Base-by-base conservation (phyloP, 53 echinoderm and acorn worm genomes). In the Crossaster papposus region DNA sequence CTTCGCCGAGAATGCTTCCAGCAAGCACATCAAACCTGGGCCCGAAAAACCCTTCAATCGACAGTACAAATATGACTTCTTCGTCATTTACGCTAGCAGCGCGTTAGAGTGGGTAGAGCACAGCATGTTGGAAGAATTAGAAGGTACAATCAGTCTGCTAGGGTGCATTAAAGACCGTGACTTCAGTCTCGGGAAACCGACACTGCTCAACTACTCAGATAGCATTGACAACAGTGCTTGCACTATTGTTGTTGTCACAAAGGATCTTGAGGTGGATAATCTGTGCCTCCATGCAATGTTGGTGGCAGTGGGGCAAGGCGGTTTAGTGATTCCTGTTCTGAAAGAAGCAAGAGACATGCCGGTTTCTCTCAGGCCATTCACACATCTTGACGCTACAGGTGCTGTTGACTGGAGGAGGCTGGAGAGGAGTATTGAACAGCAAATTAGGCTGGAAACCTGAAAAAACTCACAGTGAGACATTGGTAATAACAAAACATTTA, bases 141-240 rank as follows among this genome's bases (percentile, higher is more conserved):
- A 89, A 62, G 62, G 62, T 20, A 2, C 62, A 17, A 11, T 14
- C 23, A 3, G 62, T 5, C 12, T 87, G 24, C 77, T 54, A 75
- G 88, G 88, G 77, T 87, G 88, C 55, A n/a, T 87, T 32, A 58
- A 52, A 74, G 34, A 75, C 44, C 54, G 88, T n/a, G 88, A 77
- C 29, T 75, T 77, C 54, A 30, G 8, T 28, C 1, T n/a, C 14
- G 88, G 88, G 5, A 62, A 54, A 54, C 35, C 54, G 2, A 87
- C 31, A 37, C 74, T 86, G 18, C 14, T 13, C 34, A 30, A 77
- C 33, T 75, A 75, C 15, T 12, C 76, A 30, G 34, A 52, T 0
- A 55, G 36, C 76, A 76, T 87, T 7, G 20, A 74, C 9, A 87
- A 77, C 4, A 87, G 88, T 36, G 77, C 58, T 3, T 75, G 88